These are phyloP conservation scores for Lepidochrysops patricia DNA, from an alignment of 2,888 invertebrate species.

Conservation along the genomic window DNA sequence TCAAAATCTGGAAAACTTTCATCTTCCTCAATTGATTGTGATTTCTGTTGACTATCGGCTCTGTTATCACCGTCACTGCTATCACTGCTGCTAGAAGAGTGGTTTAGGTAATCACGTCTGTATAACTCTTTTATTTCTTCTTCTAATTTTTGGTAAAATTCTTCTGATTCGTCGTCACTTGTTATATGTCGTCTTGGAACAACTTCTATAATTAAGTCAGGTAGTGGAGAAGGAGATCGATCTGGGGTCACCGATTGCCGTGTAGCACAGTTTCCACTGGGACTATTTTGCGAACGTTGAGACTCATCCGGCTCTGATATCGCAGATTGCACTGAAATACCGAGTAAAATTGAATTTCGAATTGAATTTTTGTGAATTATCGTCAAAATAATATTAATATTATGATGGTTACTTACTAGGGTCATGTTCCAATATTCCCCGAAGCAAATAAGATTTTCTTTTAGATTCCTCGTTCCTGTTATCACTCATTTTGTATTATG, in stretches of 20 bases:
- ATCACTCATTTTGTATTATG: slow-evolving; percentile 16
- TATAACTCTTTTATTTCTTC: slow-evolving; percentile 18
- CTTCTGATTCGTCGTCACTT: slow-evolving; percentile 16
- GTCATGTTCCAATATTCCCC: slow-evolving; percentile 19
- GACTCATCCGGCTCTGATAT: slow-evolving; percentile 15
- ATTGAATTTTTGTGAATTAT: no score
- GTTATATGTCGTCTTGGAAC: slow-evolving; percentile 8
- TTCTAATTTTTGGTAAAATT: slow-evolving; percentile 15
- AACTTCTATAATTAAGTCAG: slow-evolving; percentile 19
- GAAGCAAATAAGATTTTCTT: slow-evolving; percentile 15
- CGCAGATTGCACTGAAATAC: slow-evolving; percentile 14
- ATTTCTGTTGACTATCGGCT: not conserved
- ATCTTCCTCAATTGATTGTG: not conserved
- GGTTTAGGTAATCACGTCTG: slow-evolving; percentile 14
- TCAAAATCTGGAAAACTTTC: not conserved
- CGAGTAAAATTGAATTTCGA: not conserved
- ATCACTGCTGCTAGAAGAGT: not conserved
- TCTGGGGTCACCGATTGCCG: not conserved
- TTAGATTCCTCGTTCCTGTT: slow-evolving; percentile 16
- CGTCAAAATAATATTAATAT: no score
- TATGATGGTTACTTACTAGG: slow-evolving; percentile 14
- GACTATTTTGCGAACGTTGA: not conserved
- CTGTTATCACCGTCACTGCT: not conserved
- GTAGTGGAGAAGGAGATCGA: slow-evolving; percentile 17
- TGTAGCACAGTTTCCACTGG: not conserved